Base-by-base conservation (phyloP, 2,113 vertebrate species). In the Protobothrops flavoviridis region DNA sequence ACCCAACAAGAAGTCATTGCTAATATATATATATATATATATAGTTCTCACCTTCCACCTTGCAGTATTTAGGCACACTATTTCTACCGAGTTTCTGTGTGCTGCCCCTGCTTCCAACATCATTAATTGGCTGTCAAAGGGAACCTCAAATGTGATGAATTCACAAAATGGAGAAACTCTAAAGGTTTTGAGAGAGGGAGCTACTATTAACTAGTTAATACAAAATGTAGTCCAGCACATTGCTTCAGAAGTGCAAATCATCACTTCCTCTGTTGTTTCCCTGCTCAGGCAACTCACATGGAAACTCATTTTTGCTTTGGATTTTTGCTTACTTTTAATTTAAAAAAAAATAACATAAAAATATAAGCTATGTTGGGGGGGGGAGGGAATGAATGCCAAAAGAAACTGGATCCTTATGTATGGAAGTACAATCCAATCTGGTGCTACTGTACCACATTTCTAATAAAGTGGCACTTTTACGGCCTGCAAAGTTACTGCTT, bases 331-430 rank as follows among this genome's bases (percentile, higher is more conserved):
- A 56, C 89, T 89, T 86, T 89, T 91, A 89, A 89, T 94, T 94
- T 94, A 94, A 92, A 59, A 69, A 89, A 64, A 53, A 94, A 90
- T n/a, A 94, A 93, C 64, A 64, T n/a, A 69, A 92, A 92, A 90
- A 86, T 61, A 90, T 94, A 92, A 94, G 93, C 88, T 94, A 87
- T 56, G 56, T 69, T 92, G 59, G 4, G 85, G 85, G 9, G 12
- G 87, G 24, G 4, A 0, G 21, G 5, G 20, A 24, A 52, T 3
- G 23, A 56, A 48, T 64, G 56, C 39, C 89, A 17, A 48, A 85
- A 26, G 33, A 57, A n/a, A 61, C 74, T 90, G 1, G 29, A 17
- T 90, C n/a, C 50, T 48, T 89, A 59, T 85, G 56, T 90, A 89
- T 86, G 56, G 74, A 90, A 90, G 74, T 59, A 93, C 92, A 93